Conservation (phyloP, 2,113 vertebrate species). For the Galbula dea region DNA sequence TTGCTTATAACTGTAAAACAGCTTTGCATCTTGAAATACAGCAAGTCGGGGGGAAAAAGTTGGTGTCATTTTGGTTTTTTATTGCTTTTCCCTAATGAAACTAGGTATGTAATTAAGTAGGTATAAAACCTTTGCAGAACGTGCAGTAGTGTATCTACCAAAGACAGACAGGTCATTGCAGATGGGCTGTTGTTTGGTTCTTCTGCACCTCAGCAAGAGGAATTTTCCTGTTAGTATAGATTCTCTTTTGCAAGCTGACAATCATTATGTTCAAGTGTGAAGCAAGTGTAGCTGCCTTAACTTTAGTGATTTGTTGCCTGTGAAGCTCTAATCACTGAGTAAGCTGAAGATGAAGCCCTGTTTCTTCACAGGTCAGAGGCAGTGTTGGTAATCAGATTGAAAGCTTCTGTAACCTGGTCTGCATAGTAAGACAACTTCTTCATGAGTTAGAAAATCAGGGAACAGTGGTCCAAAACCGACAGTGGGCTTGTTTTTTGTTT, state of each 20-base stretch:
- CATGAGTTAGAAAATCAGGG: background rate
- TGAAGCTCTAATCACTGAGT: background rate
- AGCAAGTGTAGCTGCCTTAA: background rate
- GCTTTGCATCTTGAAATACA: background rate
- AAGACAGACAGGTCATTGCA: background rate
- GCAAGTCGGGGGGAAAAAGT: rapidly evolving
- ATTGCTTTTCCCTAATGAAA: background rate
- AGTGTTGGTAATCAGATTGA: background rate
- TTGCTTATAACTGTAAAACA: background rate
- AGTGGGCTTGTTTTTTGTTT: background rate
- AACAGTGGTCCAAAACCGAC: background rate
- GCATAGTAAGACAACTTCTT: background rate
- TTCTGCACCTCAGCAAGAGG: background rate
- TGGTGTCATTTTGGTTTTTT: too few relatives aligned
- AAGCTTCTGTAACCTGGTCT: background rate
- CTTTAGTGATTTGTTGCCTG: background rate
- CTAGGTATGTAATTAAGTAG: background rate
- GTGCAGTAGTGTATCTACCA: background rate
- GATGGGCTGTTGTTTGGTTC: background rate
- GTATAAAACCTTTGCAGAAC: background rate
- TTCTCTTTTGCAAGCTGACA: background rate
- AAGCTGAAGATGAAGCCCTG: background rate
- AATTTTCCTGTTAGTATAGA: background rate
- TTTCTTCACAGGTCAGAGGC: background rate
- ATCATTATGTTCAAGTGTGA: background rate